Evolutionary conservation across 2,797 vertebrate species (phyloP).

Genomic region (Steatocranus sp.): DNA sequence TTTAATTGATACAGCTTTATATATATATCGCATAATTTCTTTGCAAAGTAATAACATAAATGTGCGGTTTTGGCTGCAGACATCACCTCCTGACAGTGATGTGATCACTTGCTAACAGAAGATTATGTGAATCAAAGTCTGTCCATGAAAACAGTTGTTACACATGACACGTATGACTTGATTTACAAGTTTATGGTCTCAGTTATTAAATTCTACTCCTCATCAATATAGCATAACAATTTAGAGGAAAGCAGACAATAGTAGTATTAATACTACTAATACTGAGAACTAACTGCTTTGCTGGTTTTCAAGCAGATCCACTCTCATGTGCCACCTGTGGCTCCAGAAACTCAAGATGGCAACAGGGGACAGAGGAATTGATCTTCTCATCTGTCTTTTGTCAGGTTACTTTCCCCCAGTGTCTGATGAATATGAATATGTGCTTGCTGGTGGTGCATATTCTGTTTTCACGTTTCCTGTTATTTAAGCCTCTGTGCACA

Average conservation of each 20-base stretch:
- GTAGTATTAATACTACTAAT: fast-evolving
- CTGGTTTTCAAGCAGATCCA: background rate
- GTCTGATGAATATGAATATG: background rate
- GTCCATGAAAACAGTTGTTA: background rate
- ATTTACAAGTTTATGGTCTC: background rate
- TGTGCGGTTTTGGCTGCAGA: background rate
- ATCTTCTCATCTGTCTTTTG: background rate
- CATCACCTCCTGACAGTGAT: background rate
- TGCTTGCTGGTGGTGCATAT: background rate
- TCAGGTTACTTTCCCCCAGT: background rate
- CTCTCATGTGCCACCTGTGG: background rate
- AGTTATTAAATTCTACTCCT: background rate
- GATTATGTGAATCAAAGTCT: background rate
- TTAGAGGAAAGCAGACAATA: background rate
- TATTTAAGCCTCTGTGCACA: background rate
- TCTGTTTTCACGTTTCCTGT: background rate
- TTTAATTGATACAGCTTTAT: background rate
- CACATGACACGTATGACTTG: background rate
- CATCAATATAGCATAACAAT: background rate
- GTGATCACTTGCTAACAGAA: background rate
- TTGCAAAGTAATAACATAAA: background rate
- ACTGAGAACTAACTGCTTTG: background rate
- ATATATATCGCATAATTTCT: background rate
- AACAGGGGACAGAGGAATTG: background rate
- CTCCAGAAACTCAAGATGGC: background rate